These are phyloP conservation scores for Drosophila paulistorum DNA, from an alignment of 1,140 invertebrate genomes.

Conservation along the genomic window DNA sequence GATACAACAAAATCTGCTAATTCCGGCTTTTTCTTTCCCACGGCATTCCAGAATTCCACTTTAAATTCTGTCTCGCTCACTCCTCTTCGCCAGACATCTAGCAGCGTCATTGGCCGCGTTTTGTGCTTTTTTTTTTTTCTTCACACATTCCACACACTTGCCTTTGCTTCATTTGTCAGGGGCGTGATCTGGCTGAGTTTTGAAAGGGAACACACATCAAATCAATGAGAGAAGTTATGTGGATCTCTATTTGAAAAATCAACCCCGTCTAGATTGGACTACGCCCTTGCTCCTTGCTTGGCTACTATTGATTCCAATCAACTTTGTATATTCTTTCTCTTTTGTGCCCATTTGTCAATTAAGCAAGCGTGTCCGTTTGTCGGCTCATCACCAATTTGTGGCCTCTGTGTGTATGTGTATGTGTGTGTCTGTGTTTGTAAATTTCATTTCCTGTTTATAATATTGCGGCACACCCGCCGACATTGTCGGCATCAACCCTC, in stretches of 20 bases:
- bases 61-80: constrained; percentile 44
- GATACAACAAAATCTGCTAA: background rate
- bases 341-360: constrained; percentile 73
- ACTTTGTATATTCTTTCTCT: constrained; percentile 51
- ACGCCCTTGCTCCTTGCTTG: constrained; percentile 50
- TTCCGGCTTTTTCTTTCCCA: constrained; percentile 24
- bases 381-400: constrained; percentile 68
- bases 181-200: background rate
- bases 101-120: constrained; percentile 76
- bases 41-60: constrained; percentile 74
- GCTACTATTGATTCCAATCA: constrained; percentile 78
- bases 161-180: constrained; percentile 31
- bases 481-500: constrained; percentile 9
- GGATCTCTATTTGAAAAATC: background rate
- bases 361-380: constrained; percentile 71
- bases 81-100: constrained; percentile 46
- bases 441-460: constrained; percentile 81
- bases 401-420: constrained; percentile 19
- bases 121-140: constrained; percentile 60
- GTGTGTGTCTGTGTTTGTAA: constrained; percentile 64
- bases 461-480: constrained; percentile 52
- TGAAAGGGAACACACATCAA: background rate
- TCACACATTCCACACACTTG: constrained; percentile 70
- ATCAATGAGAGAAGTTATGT: background rate
- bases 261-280: background rate